Percentiles rank a stretch among this genome's conserved stretches.
Evolutionary conservation across 2,113 vertebrate species (phyloP).

Genomic region (Passer montanus): DNA sequence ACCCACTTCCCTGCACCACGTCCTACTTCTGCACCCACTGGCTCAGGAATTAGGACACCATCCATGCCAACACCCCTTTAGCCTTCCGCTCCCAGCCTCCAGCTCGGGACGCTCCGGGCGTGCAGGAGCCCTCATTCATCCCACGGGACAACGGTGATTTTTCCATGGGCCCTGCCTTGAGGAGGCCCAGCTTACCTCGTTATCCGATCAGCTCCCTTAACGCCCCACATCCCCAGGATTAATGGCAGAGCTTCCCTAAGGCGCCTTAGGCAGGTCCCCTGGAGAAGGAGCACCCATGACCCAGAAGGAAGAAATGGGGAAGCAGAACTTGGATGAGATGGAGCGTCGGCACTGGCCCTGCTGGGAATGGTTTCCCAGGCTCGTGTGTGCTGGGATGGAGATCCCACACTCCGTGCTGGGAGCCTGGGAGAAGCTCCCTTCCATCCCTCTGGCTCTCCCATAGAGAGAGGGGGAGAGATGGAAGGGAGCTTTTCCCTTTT

Average conservation of each 20-base stretch:
- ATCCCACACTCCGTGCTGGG: not conserved
- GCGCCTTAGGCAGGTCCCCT: conserved; percentile 32
- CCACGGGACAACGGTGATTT: not conserved
- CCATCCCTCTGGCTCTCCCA: not conserved
- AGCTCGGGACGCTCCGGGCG: not conserved
- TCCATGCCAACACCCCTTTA: not conserved
- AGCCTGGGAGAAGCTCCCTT: not conserved
- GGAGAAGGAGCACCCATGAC: conserved; percentile 1
- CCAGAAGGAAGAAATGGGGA: not conserved
- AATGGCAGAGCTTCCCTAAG: conserved; percentile 45
- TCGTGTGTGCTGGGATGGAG: not conserved
- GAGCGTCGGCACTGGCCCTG: not conserved
- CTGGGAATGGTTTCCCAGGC: not conserved
- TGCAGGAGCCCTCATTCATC: not conserved
- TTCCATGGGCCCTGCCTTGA: not conserved
- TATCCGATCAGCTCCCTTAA: conserved; percentile 58
- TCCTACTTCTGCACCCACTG: conserved; percentile 1
- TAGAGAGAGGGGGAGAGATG: no score
- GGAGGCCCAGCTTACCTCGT: conserved; percentile 38
- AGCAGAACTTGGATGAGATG: not conserved
- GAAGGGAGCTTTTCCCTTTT: no score
- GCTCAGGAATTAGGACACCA: not conserved
- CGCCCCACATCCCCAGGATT: conserved; percentile 55
- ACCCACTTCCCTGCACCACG: not conserved
- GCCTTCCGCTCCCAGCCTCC: conserved; percentile 10